Evolutionary conservation across 23 tunicate genomes (phyloP), one percentile per base, ranked within the genome.

Genomic region (Halocynthia roretzi): DNA sequence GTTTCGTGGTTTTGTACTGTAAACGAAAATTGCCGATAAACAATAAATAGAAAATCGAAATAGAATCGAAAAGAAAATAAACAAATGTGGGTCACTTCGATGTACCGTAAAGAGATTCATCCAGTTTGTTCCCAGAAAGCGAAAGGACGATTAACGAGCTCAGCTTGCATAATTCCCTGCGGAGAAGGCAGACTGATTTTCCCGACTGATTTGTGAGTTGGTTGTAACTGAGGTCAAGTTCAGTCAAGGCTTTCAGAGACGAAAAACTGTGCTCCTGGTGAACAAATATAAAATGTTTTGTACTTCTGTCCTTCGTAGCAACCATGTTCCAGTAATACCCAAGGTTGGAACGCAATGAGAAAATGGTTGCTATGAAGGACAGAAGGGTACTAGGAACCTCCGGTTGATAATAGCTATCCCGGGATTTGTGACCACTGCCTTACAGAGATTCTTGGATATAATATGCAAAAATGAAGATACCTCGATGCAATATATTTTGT

Each of bases 151-250:
- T 85, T 21, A 85, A 55, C 52, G 56, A 80, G 40, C 65, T 72
- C 0, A 85, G 71, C 7, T 66, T 48, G 67, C 84, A 85, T 14
- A 85, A 65, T 7, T 70, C 75, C 18, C 74, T 80, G 56, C 76
- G 80, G 18, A 80, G 57, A 44, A 85, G 56, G 61, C 90, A 85
- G 18, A 74, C 67, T 53, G 75, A 9, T 15, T 48, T 71, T 31
- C n/a, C 54, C 52, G 7, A 7, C 9, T 52, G 78, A 72, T 80
- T 66, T 61, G 84, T 85, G 80, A 85, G 61, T 0, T 64, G 50
- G 76, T 85, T 85, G 80, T 85, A 66, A 70, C 84, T 85, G 11
- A 85, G 18, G 67, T 85, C 90, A 54, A 85, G 90, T 66, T 85
- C 90, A 0, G 90, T 80, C 17, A 85, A 62, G 44, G 8, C 21